phyloP scores from a whole-genome alignment of 2,113 vertebrate genomes.

The Boleophthalmus pectinirostris region DNA sequence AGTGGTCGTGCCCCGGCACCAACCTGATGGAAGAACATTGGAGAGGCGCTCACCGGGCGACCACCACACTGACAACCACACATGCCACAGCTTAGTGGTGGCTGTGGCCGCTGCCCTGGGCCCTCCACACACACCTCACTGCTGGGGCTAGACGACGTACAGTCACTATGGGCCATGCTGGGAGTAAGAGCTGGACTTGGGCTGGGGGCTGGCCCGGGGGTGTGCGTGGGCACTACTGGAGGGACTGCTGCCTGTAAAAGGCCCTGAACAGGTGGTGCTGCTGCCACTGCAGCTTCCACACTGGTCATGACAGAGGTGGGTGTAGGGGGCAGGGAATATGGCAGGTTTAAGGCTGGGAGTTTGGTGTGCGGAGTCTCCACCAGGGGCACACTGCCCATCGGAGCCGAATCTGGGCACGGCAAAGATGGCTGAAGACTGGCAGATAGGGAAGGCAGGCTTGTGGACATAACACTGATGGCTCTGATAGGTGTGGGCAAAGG shows the following conservation, averaged over 20 bases:
- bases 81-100: constrained; percentile 82
- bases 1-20: constrained; percentile 83
- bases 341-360: constrained; percentile 80
- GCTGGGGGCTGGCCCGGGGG: constrained; percentile 87
- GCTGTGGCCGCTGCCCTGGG: constrained; percentile 73
- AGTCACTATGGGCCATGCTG: constrained; percentile 89
- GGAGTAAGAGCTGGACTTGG: constrained; percentile 87
- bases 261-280: constrained; percentile 65
- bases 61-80: constrained; percentile 81
- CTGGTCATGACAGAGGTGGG: constrained; percentile 75
- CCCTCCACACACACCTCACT: constrained; percentile 72
- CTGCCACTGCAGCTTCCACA: constrained; percentile 65
- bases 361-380: constrained; percentile 79
- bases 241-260: constrained; percentile 80
- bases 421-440: constrained; percentile 47
- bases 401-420: constrained; percentile 74
- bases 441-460: constrained; percentile 74
- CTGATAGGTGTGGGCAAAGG: constrained; percentile 56
- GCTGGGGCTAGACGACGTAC: constrained; percentile 84
- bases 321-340: constrained; percentile 74
- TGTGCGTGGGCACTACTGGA: constrained; percentile 86
- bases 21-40: constrained; percentile 82
- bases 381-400: constrained; percentile 74
- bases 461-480: constrained; percentile 76
- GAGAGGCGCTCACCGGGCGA: constrained; percentile 46